Evolutionary conservation across 2,888 invertebrate genomes (phyloP).

Genomic region (Belgica antarctica): DNA sequence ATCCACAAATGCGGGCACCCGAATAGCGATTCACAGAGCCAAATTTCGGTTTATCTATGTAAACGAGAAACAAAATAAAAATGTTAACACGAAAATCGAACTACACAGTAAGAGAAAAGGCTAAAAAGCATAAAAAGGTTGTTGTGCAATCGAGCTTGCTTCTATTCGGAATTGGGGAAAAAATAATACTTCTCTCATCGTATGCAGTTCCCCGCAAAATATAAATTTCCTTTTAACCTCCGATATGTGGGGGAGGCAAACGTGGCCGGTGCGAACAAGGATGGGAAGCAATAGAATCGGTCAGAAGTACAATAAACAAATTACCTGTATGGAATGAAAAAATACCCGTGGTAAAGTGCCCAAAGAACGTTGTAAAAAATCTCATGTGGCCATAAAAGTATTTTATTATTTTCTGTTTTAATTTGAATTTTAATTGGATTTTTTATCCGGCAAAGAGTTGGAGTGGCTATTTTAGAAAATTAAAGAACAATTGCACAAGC

Average conservation of each 20-base stretch:
- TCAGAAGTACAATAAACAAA: constrained; percentile 27
- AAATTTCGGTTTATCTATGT: no score
- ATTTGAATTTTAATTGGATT: constrained; percentile 44
- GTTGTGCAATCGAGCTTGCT: background rate
- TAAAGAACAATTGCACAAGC: background rate
- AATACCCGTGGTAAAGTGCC: no score
- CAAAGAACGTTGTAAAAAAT: background rate
- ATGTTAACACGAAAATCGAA: no score
- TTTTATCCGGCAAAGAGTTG: constrained; percentile 17
- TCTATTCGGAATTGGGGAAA: background rate
- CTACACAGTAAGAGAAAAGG: no score
- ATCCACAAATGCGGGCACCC: no score
- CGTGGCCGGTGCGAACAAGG: background rate
- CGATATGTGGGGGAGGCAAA: no score
- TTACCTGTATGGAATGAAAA: constrained; percentile 16
- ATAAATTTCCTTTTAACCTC: constrained; percentile 32
- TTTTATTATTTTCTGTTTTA: constrained; percentile 41
- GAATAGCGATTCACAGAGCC: no score
- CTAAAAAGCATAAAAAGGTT: no score
- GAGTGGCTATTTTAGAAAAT: constrained; percentile 3
- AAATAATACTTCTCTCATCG: background rate
- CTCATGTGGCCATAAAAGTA: constrained; percentile 29
- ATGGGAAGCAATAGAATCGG: background rate
- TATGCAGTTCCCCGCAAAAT: constrained; percentile 20
- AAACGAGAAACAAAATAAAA: no score